Evolutionary conservation across 2,113 vertebrate genomes (phyloP), one percentile per base, ranked within the genome.

Genomic region (Agapornis roseicollis): DNA sequence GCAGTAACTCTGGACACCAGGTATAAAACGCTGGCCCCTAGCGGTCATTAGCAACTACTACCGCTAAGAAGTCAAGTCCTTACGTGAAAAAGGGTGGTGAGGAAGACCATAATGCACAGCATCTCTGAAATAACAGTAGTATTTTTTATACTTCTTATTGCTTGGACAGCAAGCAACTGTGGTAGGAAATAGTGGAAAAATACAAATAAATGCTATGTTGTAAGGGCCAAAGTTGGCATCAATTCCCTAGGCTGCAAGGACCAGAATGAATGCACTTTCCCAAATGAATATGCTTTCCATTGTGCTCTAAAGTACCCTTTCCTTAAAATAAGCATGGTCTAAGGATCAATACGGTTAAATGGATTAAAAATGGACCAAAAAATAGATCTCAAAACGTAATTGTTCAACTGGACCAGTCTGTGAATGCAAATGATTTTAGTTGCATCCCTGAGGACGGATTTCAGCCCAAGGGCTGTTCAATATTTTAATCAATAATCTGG

Each of bases 301-400:
- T 93, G 61, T 95, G 56, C 71, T 68, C 69, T 65, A 46, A 95
- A 96, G 93, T 81, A 93, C 17, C 50, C 65, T 7, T 78, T 85
- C 55, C 76, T 89, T 78, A 92, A 96, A 92, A 89, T 37, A 86
- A 81, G 65, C 77, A 81, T 92, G 88, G 31, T 71, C 47, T 73
- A 55, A 35, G 33, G 93, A 96, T 96, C 96, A 94, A 96, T 96
- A 88, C 42, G 24, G 17, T 76, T 95, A 96, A 97, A 95, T 86
- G 82, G 88, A 96, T 96, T 95, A 95, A 93, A 95, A 95, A 96
- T 91, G 72, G 52, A 90, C 39, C 13, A 94, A 92, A 95, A 93
- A 71, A 44, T 72, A 80, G 85, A 93, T 95, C 56, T 84, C 76
- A 86, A 64, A 90, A 71, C 8, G 16, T 88, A 92, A 95, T 93